These are phyloP conservation scores for Ailuropoda melanoleuca DNA, from an alignment of 2,113 vertebrate species.

Conservation along the genomic window DNA sequence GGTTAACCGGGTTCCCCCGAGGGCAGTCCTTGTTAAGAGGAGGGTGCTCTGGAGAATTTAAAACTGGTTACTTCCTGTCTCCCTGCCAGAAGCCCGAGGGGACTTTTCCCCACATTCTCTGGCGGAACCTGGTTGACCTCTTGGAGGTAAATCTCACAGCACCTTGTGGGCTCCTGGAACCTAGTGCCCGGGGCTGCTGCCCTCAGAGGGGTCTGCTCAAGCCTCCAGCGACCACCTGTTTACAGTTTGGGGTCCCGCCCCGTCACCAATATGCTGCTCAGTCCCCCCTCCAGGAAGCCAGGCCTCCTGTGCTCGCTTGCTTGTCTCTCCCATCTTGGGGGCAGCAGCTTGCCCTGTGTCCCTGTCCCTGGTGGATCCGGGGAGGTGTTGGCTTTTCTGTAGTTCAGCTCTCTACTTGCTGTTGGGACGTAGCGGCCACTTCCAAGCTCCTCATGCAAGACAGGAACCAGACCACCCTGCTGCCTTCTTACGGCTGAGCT, in stretches of 20 bases:
- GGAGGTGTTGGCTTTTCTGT: neutral
- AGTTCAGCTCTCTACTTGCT: neutral
- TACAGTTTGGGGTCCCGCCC: neutral
- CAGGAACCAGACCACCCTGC: neutral
- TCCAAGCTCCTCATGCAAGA: neutral
- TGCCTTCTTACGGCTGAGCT: neutral
- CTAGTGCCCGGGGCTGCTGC: neutral
- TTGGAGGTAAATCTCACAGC: neutral
- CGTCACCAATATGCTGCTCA: rapidly evolving
- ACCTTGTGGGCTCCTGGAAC: neutral
- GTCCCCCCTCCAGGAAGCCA: neutral
- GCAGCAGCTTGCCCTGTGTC: neutral
- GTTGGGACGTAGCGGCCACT: neutral
- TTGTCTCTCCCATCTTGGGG: neutral
- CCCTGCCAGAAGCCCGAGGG: neutral
- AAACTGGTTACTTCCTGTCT: neutral
- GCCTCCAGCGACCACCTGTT: neutral
- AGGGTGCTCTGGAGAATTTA: neutral
- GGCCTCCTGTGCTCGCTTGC: rapidly evolving
- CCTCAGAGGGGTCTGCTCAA: neutral
- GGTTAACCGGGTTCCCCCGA: neutral
- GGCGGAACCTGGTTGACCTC: neutral
- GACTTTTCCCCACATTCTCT: neutral
- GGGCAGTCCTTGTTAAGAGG: neutral
- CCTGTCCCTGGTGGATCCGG: neutral